Evolutionary conservation across 1,140 invertebrate genomes (phyloP).

Genomic region (Oppia nitens): DNA sequence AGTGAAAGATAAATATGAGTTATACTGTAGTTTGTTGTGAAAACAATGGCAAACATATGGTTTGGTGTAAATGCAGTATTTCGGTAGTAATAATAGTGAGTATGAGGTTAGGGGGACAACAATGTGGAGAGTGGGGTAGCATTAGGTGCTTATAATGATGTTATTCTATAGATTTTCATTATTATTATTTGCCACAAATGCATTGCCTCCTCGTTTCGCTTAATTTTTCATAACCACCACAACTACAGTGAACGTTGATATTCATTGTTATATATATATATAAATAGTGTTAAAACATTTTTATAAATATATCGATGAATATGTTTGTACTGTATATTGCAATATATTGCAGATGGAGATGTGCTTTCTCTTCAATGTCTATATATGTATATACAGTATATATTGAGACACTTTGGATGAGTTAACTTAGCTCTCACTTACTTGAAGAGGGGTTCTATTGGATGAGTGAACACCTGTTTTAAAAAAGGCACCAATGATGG

Average conservation of each 20-base stretch:
- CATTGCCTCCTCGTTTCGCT: neutral
- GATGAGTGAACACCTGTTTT: neutral
- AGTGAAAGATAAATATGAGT: no score
- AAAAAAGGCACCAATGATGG: neutral
- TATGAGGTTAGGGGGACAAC: no score
- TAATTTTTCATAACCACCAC: neutral
- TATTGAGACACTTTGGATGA: no score
- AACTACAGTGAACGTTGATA: neutral
- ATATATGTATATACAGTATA: no score
- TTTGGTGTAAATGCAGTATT: no score
- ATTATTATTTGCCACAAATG: neutral
- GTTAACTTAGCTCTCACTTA: no score
- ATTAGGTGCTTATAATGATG: neutral
- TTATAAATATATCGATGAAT: no score
- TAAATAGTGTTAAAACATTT: neutral
- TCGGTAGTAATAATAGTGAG: no score
- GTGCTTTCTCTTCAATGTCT: neutral
- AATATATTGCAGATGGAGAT: neutral
- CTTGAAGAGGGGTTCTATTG: neutral
- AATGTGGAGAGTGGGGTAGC: neutral
- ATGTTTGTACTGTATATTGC: no score
- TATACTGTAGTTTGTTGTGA: no score
- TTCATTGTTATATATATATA: neutral
- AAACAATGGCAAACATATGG: no score
- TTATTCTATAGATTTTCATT: neutral